Conservation (phyloP, 2,797 vertebrate species). For the Perodicticus potto region DNA sequence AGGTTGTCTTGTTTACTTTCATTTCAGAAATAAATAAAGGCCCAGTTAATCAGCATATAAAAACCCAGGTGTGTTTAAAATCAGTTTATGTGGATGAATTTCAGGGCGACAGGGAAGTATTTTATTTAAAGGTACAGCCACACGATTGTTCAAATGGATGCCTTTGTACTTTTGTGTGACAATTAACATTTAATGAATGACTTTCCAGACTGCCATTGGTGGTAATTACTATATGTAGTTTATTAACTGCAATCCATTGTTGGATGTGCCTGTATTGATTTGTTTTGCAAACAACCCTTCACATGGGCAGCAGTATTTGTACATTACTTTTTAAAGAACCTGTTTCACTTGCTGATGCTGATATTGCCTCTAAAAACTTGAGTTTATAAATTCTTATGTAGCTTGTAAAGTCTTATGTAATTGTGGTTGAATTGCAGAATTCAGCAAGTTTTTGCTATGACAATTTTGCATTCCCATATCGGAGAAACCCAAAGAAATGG, state of each 20-base stretch:
- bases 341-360: constrained; percentile 61
- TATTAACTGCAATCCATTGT: constrained; percentile 82
- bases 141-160: constrained; percentile 47
- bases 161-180: constrained; percentile 81
- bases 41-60: constrained; percentile 62
- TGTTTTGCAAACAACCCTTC: constrained; percentile 80
- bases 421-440: constrained; percentile 62
- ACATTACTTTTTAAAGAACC: constrained; percentile 69
- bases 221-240: constrained; percentile 77
- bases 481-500: constrained; percentile 15
- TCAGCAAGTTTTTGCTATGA: constrained; percentile 23
- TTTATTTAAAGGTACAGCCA: constrained; percentile 78
- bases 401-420: background rate
- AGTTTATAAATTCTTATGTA: background rate
- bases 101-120: constrained; percentile 54
- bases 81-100: constrained; percentile 48
- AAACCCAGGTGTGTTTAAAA: constrained; percentile 67
- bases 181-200: constrained; percentile 72
- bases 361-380: constrained; percentile 54
- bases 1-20: constrained; percentile 64
- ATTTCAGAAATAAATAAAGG: constrained; percentile 69
- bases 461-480: constrained; percentile 23
- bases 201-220: constrained; percentile 75
- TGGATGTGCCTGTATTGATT: constrained; percentile 74
- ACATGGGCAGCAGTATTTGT: constrained; percentile 71